Evolutionary conservation across 2,888 invertebrate species (phyloP), one percentile per base, ranked within the genome.

Genomic region (Brachycybe producta): DNA sequence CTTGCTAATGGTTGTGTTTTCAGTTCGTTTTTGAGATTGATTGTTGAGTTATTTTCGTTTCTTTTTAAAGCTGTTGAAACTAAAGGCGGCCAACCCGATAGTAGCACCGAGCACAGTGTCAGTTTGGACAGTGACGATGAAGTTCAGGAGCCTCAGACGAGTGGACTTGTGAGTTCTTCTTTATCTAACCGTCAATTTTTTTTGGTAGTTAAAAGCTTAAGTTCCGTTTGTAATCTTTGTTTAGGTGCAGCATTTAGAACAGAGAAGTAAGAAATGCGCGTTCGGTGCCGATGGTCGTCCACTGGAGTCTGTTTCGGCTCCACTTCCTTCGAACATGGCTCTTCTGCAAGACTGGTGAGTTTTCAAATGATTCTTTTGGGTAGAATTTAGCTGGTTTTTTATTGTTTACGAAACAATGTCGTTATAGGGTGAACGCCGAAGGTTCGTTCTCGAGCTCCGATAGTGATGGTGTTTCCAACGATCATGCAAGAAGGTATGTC

Each of bases 81-180:
- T 24, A 55, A 48, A 21, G 39, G 23, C 5, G 19, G 44, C 44
- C 21, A 55, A 32, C 46, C 52, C 34, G 61, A 61, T n/a, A 79
- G 79, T 52, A 83, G 83, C 49, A 82, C 82, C 2, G 84, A 84
- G 62, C 80, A 80, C 62, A 82, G 82, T 60, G 81, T 83, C 52
- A 82, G 83, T 67, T 77, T 82, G 70, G 83, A 83, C 19, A 48
- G 48, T 27, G 48, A 48, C 19, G 48, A 48, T 19, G 48, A 48
- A 11, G 26, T 23, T n/a, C 15, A 24, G 5, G 40, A 28, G 15
- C 21, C 15, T 7, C 34, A 21, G 7, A 21, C 48, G 2, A 28
- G 48, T 13, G 23, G 13, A 23, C 11, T 41, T 19, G 41, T 41
- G 32, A 32, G 32, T 32, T 32, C 11, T 32, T 11, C 32, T 32